Evolutionary conservation across 2,113 vertebrate species (phyloP).

Genomic region (Zosterops hypoxanthus): DNA sequence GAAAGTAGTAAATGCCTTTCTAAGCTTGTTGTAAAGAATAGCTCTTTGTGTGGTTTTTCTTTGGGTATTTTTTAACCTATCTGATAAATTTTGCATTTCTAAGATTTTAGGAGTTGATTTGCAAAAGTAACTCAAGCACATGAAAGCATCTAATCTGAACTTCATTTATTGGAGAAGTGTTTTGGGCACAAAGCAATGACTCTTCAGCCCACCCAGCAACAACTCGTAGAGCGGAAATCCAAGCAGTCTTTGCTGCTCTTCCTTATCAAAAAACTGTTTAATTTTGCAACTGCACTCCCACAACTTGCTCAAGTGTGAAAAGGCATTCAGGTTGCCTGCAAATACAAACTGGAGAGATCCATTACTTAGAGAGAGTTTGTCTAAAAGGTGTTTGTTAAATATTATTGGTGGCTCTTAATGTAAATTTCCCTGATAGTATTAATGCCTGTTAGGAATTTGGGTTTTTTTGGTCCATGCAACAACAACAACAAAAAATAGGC

Average conservation of each 20-base stretch:
- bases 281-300: background rate
- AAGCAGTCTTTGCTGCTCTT: background rate
- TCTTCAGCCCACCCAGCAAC: background rate
- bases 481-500: background rate
- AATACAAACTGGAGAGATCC: background rate
- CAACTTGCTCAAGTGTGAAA: background rate
- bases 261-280: background rate
- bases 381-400: background rate
- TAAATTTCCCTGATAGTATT: background rate
- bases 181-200: background rate
- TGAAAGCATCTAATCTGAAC: background rate
- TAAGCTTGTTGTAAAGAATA: background rate
- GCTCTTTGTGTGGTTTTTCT: background rate
- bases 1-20: background rate
- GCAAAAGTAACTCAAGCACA: background rate
- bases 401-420: accelerated
- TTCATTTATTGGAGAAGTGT: background rate
- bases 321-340: background rate
- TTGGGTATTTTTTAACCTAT: background rate
- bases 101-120: background rate
- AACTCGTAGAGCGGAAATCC: background rate
- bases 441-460: background rate
- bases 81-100: background rate
- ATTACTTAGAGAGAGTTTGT: background rate
- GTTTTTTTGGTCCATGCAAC: background rate